These are phyloP conservation scores for Drosophila mayaguana DNA, from an alignment of 2,888 invertebrate species.

Conservation along the genomic window DNA sequence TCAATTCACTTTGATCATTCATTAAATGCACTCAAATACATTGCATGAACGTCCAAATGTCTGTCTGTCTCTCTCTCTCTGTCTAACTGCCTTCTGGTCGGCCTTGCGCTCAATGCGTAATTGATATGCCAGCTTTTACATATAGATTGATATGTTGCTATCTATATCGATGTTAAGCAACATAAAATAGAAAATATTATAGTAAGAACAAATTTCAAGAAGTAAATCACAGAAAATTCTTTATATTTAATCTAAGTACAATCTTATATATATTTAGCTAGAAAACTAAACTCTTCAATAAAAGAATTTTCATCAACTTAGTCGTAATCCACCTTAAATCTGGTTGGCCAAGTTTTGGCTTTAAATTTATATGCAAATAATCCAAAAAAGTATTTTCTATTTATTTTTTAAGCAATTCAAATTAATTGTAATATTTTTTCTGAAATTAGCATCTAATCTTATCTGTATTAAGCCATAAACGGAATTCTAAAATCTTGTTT, in stretches of 20 bases:
- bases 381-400: background rate
- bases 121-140: slow-evolving; percentile 57
- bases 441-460: background rate
- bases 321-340: background rate
- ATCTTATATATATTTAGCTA: background rate
- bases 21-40: slow-evolving; percentile 53
- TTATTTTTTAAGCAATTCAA: background rate
- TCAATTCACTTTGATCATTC: slow-evolving; percentile 50
- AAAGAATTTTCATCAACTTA: background rate
- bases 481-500: background rate
- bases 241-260: background rate
- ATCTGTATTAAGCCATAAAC: background rate
- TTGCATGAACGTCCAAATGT: slow-evolving; percentile 13
- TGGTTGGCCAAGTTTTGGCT: background rate
- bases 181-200: background rate
- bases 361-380: no score
- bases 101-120: slow-evolving; percentile 75
- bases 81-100: slow-evolving; percentile 42
- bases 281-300: background rate
- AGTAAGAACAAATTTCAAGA: background rate
- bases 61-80: slow-evolving; percentile 26
- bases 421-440: background rate
- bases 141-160: slow-evolving; percentile 1
- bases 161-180: background rate
- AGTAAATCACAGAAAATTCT: background rate